Conservation (phyloP, 2,113 vertebrate species). For the Bufo bufo region DNA sequence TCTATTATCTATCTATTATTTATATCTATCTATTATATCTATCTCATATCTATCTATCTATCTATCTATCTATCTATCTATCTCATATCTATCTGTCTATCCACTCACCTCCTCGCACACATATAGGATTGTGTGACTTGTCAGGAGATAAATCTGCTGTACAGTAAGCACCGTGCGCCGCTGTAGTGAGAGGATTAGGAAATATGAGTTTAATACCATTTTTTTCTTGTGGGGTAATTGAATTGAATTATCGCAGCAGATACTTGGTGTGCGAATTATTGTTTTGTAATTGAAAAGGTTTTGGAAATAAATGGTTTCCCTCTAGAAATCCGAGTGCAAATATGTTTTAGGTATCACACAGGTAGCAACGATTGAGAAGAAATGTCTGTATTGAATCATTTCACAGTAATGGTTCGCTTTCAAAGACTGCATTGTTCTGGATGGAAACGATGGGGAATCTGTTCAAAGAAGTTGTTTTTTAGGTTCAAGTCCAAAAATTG, state of each 20-base stretch:
- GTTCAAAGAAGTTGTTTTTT: neutral
- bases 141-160: neutral
- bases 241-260: constrained; percentile 9
- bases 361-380: neutral
- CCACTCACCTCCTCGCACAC: neutral
- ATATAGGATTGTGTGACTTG: neutral
- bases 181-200: constrained; percentile 6
- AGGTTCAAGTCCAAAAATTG: neutral
- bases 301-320: constrained; percentile 16
- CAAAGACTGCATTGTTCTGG: neutral
- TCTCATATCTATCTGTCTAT: neutral
- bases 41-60: neutral
- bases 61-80: neutral
- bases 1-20: neutral
- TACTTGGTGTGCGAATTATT: constrained; percentile 24
- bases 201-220: neutral
- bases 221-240: neutral
- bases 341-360: constrained; percentile 27
- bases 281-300: constrained; percentile 21
- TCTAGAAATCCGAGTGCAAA: neutral
- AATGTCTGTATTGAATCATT: neutral
- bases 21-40: neutral
- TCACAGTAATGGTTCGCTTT: constrained; percentile 3
- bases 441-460: constrained; percentile 8
- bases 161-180: neutral